Evolutionary conservation across 2,888 invertebrate species (phyloP), one percentile per base, ranked within the genome.

Genomic region (Tolmerus cingulatus): DNA sequence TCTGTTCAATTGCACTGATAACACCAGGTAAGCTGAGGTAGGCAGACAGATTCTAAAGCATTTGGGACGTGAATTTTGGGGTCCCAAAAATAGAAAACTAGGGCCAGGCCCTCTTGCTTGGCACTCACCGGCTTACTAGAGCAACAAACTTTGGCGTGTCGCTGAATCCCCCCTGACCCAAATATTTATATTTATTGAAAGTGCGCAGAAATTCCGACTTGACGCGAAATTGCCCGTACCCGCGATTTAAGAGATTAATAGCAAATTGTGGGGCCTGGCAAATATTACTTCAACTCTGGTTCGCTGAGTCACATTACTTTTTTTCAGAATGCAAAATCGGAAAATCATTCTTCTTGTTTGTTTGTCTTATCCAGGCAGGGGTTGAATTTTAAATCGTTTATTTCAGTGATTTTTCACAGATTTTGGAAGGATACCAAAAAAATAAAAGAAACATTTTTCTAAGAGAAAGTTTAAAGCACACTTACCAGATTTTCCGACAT

Each of bases 401-500:
- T 79, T 46, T 76, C 8, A 34, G 37, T 14, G 14, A 66, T 76
- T 76, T 76, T 78, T 37, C 46, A 34, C 77, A 37, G 30, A 77
- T 14, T 37, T 77, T 77, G n/a, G 74, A 30, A 30, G 66, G 0
- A 66, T 14, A 66, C 23, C 0, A 66, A 23, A 66, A 66, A 66
- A 12, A 9, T 12, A 23, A 66, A 66, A 66, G n/a, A 23, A 66
- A 66, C 40, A 23, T 23, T 81, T 81, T 12, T 81, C 27, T 81
- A 55, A 27, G n/a, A 40, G 5, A 16, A 79, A 66, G 8, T 27
- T 16, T 9, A 74, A 19, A n/a, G 1, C 9, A 30, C 37, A 74
- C 93, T 94, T 93, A 96, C 96, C 96, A 92, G 96, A 96, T 94
- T 96, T 96, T 91, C 96, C 96, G 90, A 96, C 96, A 93, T 96